Evolutionary conservation across 2,888 invertebrate species (phyloP), one percentile per base, ranked within the genome.

Genomic region (Hoplodrina ambigua): DNA sequence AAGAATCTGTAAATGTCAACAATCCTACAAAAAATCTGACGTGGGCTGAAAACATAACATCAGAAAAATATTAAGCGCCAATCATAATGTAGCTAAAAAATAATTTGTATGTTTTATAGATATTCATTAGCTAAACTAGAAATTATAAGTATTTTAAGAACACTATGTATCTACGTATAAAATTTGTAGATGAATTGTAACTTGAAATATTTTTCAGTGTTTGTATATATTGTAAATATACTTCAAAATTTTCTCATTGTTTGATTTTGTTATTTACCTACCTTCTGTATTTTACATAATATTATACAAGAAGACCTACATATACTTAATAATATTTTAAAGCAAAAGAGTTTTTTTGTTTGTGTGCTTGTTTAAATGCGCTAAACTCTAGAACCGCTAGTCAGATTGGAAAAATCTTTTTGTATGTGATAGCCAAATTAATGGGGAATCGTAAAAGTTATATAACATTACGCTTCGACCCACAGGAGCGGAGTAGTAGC

Each of bases 161-260:
- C 72, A 82, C 69, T 68, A 65, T 72, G 64, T 73, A 73, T 46
- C 17, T 46, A 46, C 33, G 72, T 81, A 74, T 77, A 72, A 64
- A 72, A 70, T 57, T 49, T 61, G 72, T 85, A 83, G 81, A 61
- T 62, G 58, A 69, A 71, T 74, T 76, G 57, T 80, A 75, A 79
- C 69, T 77, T 30, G 8, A 74, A 76, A 67, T 66, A 73, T 82
- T 78, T 82, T 85, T 83, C 81, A 77, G 74, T 88, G 82, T 87
- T 78, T 89, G 89, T 89, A 89, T 76, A 89, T 86, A 86, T 52
- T 89, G 89, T 89, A 87, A 87, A 89, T 89, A 89, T 84, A 87
- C 62, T 85, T 81, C 72, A 73, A 84, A 82, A 83, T 60, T 73
- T 70, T 81, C 57, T 53, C 52, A 60, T 76, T 33, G 74, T 85